Percentiles rank a stretch among this genome's conserved stretches.
phyloP scores from a whole-genome alignment of 2,113 vertebrate genomes.

The Cacatua alba region DNA sequence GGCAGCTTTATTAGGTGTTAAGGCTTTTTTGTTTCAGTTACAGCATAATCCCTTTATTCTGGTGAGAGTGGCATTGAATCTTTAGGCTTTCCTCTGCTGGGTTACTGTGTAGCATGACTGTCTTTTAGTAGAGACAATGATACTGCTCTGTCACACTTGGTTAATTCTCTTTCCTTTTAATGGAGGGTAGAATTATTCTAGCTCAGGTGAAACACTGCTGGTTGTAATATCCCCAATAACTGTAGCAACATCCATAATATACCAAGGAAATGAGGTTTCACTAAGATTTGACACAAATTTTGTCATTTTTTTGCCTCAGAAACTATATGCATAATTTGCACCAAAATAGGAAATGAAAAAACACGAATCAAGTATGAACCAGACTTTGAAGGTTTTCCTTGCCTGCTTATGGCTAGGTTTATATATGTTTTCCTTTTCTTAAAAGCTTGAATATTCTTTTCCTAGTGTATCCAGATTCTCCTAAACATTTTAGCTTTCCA shows the following conservation, averaged over 20 bases:
- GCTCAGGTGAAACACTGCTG: neutral
- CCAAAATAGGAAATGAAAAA: neutral
- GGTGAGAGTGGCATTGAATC: neutral
- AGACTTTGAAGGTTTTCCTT: neutral
- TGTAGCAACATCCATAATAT: neutral
- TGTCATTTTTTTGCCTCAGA: neutral
- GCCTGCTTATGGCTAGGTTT: neutral
- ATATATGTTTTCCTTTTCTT: neutral
- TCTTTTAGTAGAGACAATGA: neutral
- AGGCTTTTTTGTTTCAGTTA: neutral
- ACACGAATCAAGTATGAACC: neutral
- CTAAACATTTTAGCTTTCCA: neutral
- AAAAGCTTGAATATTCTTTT: neutral
- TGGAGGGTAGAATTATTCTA: constrained; percentile 10
- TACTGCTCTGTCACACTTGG: neutral
- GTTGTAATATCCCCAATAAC: neutral
- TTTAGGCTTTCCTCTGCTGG: neutral
- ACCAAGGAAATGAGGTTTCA: neutral
- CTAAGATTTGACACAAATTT: neutral
- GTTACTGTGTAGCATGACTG: neutral
- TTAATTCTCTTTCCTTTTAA: neutral
- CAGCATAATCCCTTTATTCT: neutral
- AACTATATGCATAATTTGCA: neutral
- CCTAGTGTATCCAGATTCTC: neutral
- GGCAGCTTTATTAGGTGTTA: neutral